Evolutionary conservation across 2,797 vertebrate species (phyloP), one percentile per base, ranked within the genome.

Genomic region (Bovichtus variegatus): DNA sequence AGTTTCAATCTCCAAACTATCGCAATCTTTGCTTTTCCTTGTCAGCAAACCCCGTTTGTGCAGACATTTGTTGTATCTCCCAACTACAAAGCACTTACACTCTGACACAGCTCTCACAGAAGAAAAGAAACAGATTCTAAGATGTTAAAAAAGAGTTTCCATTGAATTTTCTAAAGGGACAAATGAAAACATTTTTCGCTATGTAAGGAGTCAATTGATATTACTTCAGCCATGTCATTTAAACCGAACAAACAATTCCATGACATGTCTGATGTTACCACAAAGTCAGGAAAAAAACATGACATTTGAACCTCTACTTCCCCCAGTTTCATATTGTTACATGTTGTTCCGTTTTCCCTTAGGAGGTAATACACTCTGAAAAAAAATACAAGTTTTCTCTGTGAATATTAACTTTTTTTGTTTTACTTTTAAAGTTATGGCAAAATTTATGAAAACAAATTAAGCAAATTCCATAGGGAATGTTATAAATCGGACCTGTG

Each of bases 1-100:
- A 65, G 74, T 69, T 81, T 47, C 78, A 84, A 44, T 84, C 77
- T 70, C 27, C 34, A 4, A 66, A 74, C 72, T 64, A 64, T 65
- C 34, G 5, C 44, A 11, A 27, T 64, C 53, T 69, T 62, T 36
- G 50, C 64, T 54, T 69, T 67, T 15, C 40, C 55, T 41, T 59
- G 64, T 77, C 73, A 80, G 73, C 53, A 72, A 18, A 74, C 25
- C 21, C 67, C 9, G 3, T 54, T 58, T 55, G 40, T 15, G 15
- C 27, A 49, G 64, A 21, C 47, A 62, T 84, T 69, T 74, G 66
- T 49, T 65, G 18, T 11, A 62, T 74, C 43, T 51, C 34, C 18
- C 0, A 0, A 40, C 59, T n/a, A 8, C 27, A 19, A 25, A 66
- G 36, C 61, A 34, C 58, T 21, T 41, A 43, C 19, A 41, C 31